Evolutionary conservation across 2,797 vertebrate genomes (phyloP).

Genomic region (Alectoris magna): DNA sequence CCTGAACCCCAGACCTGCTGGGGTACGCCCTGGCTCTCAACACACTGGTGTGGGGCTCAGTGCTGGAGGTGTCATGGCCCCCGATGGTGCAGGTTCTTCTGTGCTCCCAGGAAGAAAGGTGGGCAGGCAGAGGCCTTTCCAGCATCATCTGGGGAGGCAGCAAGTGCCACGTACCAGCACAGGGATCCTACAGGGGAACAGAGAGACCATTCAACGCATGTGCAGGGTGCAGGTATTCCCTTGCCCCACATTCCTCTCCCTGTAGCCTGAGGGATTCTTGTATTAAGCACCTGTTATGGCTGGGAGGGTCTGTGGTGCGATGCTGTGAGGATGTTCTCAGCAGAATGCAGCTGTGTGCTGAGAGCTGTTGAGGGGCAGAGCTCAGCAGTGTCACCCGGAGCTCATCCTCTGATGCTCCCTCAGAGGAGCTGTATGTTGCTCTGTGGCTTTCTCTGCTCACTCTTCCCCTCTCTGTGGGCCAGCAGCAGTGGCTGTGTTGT

Average conservation of each 20-base stretch:
- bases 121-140: conserved; percentile 56
- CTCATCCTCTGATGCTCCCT: not conserved
- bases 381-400: not conserved
- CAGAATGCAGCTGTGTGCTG: fast-evolving
- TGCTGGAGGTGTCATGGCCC: not conserved
- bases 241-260: not conserved
- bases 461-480: not conserved
- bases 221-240: not conserved
- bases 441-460: conserved; percentile 12
- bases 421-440: not conserved
- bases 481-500: not conserved
- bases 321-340: not conserved
- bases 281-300: not conserved
- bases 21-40: fast-evolving
- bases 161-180: not conserved
- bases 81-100: fast-evolving
- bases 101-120: conserved; percentile 48
- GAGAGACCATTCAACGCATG: not conserved
- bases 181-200: conserved; percentile 69
- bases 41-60: fast-evolving
- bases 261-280: not conserved
- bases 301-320: not conserved
- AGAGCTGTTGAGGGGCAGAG: not conserved
- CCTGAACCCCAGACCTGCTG: not conserved
- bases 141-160: not conserved